Conservation (phyloP, 35 echinoderm and acorn worm species). For the Patiria miniata region DNA sequence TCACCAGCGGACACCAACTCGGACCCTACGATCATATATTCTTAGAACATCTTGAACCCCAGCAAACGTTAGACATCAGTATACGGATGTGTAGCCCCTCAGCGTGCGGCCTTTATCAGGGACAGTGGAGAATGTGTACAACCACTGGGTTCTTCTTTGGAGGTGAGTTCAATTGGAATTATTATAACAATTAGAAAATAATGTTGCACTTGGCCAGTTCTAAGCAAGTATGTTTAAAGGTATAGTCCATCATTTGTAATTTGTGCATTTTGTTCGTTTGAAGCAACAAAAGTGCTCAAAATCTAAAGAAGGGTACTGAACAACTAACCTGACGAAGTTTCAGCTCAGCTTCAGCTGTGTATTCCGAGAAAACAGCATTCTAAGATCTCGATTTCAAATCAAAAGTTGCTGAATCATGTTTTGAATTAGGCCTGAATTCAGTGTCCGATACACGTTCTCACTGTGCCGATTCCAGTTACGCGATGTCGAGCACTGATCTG, state of each 20-base stretch:
- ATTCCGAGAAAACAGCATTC: too few relatives aligned
- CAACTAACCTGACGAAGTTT: too few relatives aligned
- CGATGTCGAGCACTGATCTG: too few relatives aligned
- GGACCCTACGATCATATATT: constrained; percentile 68
- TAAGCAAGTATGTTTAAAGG: too few relatives aligned
- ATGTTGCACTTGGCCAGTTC: background rate
- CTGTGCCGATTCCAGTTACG: background rate
- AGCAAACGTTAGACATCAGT: constrained; percentile 78
- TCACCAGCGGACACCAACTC: constrained; percentile 84
- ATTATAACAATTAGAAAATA: background rate
- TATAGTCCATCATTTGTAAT: too few relatives aligned
- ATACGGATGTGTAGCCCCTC: constrained; percentile 90
- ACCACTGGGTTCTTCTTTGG: constrained; percentile 86
- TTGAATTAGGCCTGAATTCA: too few relatives aligned
- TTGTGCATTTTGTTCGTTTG: too few relatives aligned
- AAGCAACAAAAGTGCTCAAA: too few relatives aligned
- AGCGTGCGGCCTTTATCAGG: constrained; percentile 89
- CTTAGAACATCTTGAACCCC: constrained; percentile 55
- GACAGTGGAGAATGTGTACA: constrained; percentile 98
- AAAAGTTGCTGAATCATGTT: background rate
- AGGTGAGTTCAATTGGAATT: constrained; percentile 46
- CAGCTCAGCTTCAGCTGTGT: too few relatives aligned
- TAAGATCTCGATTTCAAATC: background rate
- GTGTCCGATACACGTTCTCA: too few relatives aligned
- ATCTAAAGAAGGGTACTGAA: too few relatives aligned